phyloP scores from a whole-genome alignment of 2,797 vertebrate species.

The Vireo griseus region DNA sequence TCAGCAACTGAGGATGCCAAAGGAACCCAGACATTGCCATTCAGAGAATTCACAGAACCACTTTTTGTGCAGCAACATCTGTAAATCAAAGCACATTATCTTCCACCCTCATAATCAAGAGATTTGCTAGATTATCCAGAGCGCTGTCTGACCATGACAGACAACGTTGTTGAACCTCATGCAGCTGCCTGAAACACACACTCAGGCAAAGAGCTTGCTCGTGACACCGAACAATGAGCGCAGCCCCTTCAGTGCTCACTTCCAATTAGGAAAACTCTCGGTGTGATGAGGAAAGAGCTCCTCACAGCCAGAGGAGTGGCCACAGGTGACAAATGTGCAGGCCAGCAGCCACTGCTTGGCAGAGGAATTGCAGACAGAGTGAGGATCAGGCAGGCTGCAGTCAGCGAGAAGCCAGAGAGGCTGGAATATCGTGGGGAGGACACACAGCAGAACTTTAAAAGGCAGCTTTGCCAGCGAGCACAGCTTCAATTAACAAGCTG shows the following conservation, averaged over 20 bases:
- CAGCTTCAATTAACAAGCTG: neutral
- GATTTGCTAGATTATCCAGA: constrained; percentile 12
- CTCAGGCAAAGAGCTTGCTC: neutral
- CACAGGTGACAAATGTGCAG: neutral
- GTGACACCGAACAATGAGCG: neutral
- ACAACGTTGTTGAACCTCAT: neutral
- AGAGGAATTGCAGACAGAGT: neutral
- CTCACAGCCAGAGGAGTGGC: neutral
- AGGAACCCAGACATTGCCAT: neutral
- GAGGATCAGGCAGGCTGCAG: neutral
- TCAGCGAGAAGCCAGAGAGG: neutral
- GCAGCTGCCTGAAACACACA: neutral
- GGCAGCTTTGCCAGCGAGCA: neutral
- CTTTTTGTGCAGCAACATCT: neutral
- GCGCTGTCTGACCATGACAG: neutral
- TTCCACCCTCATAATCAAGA: constrained; percentile 22
- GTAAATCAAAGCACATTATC: constrained; percentile 25
- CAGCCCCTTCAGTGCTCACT: neutral
- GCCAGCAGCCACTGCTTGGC: neutral
- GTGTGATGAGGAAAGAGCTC: neutral
- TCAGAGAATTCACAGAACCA: neutral
- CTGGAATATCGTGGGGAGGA: neutral
- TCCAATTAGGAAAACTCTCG: neutral
- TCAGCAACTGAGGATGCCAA: neutral
- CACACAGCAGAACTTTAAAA: neutral